Base-by-base conservation (phyloP, 1,140 invertebrate genomes). In the Psilanteris sp. region DNA sequence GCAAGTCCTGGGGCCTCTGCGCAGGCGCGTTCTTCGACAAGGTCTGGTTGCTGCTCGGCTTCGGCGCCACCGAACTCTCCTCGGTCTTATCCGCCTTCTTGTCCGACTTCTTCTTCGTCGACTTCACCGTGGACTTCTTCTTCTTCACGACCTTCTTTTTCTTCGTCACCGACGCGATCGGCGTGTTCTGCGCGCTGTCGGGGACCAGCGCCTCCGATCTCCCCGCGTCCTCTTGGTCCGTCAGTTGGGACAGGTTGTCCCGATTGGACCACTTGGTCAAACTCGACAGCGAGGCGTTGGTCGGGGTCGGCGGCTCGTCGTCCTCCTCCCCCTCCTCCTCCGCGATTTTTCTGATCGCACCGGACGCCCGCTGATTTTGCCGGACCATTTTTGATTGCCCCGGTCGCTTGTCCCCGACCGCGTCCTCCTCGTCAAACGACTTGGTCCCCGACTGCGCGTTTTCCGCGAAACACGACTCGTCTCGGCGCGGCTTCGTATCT, bases 241-340 rank as follows among this genome's bases (percentile, higher is more conserved):
- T 71, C 0, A 79, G 20, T 18, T 79, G 79, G 0, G 84, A 78
- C 1, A 87, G 36, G 37, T 88, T 83, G 4, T 80, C 73, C 1
- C 73, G 81, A 5, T 85, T 84, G n/a, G 48, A 59, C 86, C 87
- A 89, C n/a, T 87, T 88, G 6, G 81, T 77, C 3, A 87, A 82
- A 6, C 76, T 86, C 0, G 74, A 55, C 0, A 68, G 15, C 0
- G 57, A 67, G 5, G 82, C 81, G 22, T 86, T 86, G 3, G 79
- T 84, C 0, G 82, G 83, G 5, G 85, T 86, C 4, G 36, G 27
- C 0, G 80, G 73, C 11, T 79, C 76, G 1, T 76, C 74, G 6
- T 84, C 73, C 1, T 73, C 50, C 0, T 82, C 52, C 15, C 73
- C 37, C 0, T 82, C 52, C 22, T 75, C 37, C 24, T 62, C 37